A percentile compares a stretch with the other conserved stretches of the same genome.
Conservation (phyloP, 2,113 vertebrate species). For the Burhinus bistriatus region DNA sequence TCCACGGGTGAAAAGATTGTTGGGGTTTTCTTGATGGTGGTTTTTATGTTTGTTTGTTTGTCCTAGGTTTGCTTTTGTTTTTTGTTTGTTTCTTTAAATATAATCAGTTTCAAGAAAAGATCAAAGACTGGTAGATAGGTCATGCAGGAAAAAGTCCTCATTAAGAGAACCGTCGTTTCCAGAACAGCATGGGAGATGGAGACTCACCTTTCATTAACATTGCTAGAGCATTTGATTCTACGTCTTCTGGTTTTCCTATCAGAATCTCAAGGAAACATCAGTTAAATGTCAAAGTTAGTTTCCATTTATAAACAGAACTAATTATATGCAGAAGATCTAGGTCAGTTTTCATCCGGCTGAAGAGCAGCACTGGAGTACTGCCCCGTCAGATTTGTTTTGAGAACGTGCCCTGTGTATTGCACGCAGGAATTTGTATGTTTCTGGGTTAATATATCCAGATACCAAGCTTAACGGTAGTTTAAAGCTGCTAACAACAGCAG, state of each 20-base stretch:
- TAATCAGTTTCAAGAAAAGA: background rate
- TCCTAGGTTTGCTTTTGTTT: background rate
- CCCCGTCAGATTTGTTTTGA: background rate
- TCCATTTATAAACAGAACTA: conserved; percentile 59
- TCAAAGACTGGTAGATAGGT: background rate
- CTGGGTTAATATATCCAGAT: background rate
- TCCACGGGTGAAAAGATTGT: background rate
- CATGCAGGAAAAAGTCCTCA: background rate
- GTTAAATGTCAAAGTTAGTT: conserved; percentile 52
- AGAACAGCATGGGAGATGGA: background rate
- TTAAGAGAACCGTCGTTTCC: background rate
- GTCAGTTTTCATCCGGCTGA: conserved; percentile 38
- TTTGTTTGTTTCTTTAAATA: background rate
- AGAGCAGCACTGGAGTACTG: background rate
- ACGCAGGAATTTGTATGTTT: background rate
- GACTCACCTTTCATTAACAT: background rate
- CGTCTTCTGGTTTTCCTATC: background rate
- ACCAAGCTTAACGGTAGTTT: background rate
- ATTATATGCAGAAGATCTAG: conserved; percentile 55
- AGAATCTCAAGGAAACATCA: conserved; percentile 27
- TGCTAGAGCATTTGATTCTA: background rate
- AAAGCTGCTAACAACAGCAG: background rate
- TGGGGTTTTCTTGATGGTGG: background rate
- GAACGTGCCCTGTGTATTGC: background rate
- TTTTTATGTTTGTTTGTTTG: background rate